Evolutionary conservation across 23 tunicate species (phyloP), one percentile per base, ranked within the genome.

Genomic region (Ciona savignyi): DNA sequence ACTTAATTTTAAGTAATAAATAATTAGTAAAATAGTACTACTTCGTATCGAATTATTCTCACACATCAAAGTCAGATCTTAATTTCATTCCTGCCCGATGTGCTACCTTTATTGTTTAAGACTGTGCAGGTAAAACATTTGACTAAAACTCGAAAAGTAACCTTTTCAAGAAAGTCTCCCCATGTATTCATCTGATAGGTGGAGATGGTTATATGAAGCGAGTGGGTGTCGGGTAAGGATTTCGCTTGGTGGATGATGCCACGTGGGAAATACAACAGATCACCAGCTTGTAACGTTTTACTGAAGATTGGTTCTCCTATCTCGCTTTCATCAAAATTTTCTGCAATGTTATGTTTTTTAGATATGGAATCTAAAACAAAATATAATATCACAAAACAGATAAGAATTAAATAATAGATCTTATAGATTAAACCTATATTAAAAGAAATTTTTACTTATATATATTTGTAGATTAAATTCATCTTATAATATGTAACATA

Each of bases 231-330:
- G 26, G 83, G 80, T 22, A 92, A 65, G 0, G 93, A 82, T 32
- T 82, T 74, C 28, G 93, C 98, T 68, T 92, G 98, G 81, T 92
- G 98, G 34, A 92, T 78, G 34, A 76, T 85, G 30, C 98, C 98
- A 11, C 98, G 83, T 21, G 98, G 98, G 77, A 92, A 85, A 73
- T 92, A 92, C 3, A 91, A 64, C 76, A 92, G 62, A 67, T 92
- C 98, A 3, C 98, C 98, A 19, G 98, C 84, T 29, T 80, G 73
- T 33, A 92, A 33, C 2, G 70, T 77, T 1, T 80, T 74, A 19
- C 80, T 32, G 66, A 85, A 77, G 29, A 80, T 81, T 35, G 70
- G 81, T 0, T 76, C 65, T 1, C 93, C 93, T 11, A 92, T 92
- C 24, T 92, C 98, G 22, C 80, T 77, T 23, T 35, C 61, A 0